These are phyloP conservation scores for Babyrousa celebensis DNA, from an alignment of 2,797 vertebrate genomes.

Conservation along the genomic window DNA sequence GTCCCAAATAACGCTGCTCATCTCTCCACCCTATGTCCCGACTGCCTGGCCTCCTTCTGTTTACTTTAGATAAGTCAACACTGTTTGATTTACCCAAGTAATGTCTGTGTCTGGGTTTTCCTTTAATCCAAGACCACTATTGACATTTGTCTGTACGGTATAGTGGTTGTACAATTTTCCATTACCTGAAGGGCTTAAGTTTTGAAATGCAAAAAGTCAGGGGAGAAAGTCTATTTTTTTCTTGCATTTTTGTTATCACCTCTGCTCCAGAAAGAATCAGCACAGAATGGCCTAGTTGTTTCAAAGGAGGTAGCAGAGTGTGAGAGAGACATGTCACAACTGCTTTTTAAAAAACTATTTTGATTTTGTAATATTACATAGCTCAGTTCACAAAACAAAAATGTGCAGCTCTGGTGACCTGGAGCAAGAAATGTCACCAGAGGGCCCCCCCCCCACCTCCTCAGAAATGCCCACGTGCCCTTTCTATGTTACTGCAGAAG, in stretches of 20 bases:
- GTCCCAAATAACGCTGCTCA: neutral
- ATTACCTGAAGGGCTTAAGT: neutral
- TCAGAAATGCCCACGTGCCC: neutral
- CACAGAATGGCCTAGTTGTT: neutral
- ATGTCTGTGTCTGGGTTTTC: constrained; percentile 41
- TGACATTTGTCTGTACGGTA: constrained; percentile 36
- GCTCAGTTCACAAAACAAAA: constrained; percentile 32
- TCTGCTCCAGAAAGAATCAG: neutral
- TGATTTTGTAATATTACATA: neutral
- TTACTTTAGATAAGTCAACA: constrained; percentile 46
- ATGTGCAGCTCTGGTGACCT: neutral
- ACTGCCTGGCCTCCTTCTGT: neutral
- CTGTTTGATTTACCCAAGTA: constrained; percentile 56
- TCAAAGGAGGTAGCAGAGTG: neutral
- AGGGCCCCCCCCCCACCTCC: too few species aligned
- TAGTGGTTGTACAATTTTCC: neutral
- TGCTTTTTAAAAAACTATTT: neutral
- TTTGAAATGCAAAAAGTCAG: constrained; percentile 39
- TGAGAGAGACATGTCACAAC: neutral
- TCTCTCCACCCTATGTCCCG: neutral
- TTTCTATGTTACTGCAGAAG: neutral
- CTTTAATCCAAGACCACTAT: constrained; percentile 27
- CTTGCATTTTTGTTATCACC: neutral
- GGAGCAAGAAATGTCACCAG: neutral
- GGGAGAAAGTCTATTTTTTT: neutral